Base-by-base conservation (phyloP, 2,113 vertebrate genomes). In the Phainopepla nitens region DNA sequence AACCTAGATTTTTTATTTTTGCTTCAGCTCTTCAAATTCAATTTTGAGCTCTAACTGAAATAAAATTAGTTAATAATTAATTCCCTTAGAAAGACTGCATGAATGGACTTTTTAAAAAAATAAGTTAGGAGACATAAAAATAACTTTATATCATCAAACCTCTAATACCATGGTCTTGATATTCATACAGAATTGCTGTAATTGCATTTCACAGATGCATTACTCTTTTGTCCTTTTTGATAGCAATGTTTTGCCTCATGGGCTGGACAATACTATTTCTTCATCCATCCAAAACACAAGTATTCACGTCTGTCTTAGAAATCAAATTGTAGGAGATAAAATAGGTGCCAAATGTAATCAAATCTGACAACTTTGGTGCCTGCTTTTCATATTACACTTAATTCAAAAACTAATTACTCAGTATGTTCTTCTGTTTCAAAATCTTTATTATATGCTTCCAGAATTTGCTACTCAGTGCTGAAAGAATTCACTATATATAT, bases 221-320 rank as follows among this genome's bases (percentile, higher is more conserved):
- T 92, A 80, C 42, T 18, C 6, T 82, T 79, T 92, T 72, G 51
- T 73, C 65, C 28, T 58, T 86, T 90, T n/a, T 49, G 44, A 89
- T n/a, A 79, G 29, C 27, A 79, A 27, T 39, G 39, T 72, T 77
- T 87, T 25, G 28, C 36, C 13, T 83, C 13, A 58, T 36, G 28
- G 17, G 11, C 83, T 82, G 42, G 64, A 87, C 21, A 70, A 51
- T 44, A 62, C n/a, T 66, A 76, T 62, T 90, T 62, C 70, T 92
- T 85, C 24, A 25, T 50, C 39, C 49, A 68, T 66, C 8, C 15
- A 84, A 94, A 96, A 84, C 35, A 82, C 17, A 94, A 82, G 51
- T 65, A 94, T 93, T 95, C 42, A 90, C 22, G 95, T 93, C 50
- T 91, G 44, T 77, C 45, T 84, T 83, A 91, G 70, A 93, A 95